Conservation (phyloP, 2,888 invertebrate genomes). For the Lypha dubia region DNA sequence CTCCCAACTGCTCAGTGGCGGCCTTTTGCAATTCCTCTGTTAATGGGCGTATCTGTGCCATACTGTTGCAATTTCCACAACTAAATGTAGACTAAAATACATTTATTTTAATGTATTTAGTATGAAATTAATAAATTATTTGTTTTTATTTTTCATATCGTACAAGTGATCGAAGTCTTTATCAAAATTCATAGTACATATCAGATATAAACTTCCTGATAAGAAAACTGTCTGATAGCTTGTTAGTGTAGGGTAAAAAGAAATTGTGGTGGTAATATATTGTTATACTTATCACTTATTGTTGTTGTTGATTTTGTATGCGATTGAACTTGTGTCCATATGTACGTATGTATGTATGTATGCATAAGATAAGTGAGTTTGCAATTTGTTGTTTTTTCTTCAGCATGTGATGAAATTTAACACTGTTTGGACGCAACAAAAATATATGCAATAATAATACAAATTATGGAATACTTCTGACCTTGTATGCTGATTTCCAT, state of each 20-base stretch:
- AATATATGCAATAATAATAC: too few relatives aligned
- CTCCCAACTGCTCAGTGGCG: constrained; percentile 56
- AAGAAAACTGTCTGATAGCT: background rate
- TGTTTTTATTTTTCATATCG: background rate
- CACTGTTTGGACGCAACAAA: too few relatives aligned
- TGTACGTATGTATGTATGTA: too few relatives aligned
- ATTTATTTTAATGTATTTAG: background rate
- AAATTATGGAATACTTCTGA: too few relatives aligned
- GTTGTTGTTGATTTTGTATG: background rate
- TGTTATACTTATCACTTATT: background rate
- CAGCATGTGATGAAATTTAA: too few relatives aligned
- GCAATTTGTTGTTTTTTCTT: background rate
- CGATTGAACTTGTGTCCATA: background rate
- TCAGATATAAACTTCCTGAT: constrained; percentile 35
- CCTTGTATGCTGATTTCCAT: too few relatives aligned
- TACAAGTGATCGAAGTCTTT: background rate
- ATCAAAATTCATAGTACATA: constrained; percentile 21
- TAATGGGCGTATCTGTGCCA: constrained; percentile 59
- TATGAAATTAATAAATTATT: constrained; percentile 1
- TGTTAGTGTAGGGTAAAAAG: background rate
- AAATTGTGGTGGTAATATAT: background rate
- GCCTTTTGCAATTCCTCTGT: constrained; percentile 57
- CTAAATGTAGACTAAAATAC: constrained; percentile 32
- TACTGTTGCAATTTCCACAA: constrained; percentile 11
- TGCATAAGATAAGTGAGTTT: constrained; percentile 17